Evolutionary conservation across 2,113 vertebrate genomes (phyloP).

Genomic region (Burhinus oedicnemus): DNA sequence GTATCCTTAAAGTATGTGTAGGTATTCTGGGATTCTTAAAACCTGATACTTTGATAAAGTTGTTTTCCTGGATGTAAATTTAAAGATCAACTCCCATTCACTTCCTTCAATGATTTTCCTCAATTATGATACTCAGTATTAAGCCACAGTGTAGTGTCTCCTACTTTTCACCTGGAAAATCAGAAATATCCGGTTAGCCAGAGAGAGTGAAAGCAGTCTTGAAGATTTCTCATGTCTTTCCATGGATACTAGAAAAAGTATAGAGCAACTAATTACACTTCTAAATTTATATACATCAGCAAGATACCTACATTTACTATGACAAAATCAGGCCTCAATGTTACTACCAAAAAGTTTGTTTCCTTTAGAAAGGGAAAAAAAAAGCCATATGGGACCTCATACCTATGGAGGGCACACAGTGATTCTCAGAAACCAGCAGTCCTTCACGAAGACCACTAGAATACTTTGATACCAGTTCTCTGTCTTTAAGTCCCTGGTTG

Average conservation of each 20-base stretch:
- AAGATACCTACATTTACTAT: background rate
- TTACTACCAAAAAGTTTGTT: background rate
- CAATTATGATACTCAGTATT: background rate
- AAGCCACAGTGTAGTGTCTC: background rate
- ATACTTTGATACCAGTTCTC: background rate
- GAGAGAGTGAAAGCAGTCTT: background rate
- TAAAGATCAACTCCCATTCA: rapidly evolving
- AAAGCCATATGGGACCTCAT: background rate
- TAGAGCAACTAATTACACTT: background rate
- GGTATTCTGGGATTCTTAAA: background rate
- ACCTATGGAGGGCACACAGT: background rate
- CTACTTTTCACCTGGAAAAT: background rate
- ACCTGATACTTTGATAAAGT: background rate
- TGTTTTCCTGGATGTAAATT: background rate
- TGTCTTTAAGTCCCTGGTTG: background rate
- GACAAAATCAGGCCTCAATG: background rate
- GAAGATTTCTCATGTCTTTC: background rate
- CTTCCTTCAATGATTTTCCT: background rate
- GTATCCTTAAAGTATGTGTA: background rate
- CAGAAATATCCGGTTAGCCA: background rate
- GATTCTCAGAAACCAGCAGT: background rate
- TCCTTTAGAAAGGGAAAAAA: background rate
- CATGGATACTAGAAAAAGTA: background rate
- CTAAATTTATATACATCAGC: background rate
- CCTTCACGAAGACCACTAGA: background rate